phyloP scores from a whole-genome alignment of 2,888 invertebrate genomes.

The Seira ritae region DNA sequence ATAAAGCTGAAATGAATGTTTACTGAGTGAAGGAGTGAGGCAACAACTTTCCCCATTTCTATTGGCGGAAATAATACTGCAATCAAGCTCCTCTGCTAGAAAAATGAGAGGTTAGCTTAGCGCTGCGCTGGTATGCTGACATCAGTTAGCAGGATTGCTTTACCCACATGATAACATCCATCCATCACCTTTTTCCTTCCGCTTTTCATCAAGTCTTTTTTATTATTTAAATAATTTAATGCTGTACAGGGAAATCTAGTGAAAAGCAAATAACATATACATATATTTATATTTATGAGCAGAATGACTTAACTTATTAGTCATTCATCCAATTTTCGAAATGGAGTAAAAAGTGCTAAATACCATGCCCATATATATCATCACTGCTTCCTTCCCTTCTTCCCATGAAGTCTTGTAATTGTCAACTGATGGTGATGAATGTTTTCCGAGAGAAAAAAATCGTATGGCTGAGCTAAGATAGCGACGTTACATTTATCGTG shows the following conservation, averaged over 20 bases:
- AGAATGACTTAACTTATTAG: neutral
- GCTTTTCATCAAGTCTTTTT: constrained; percentile 7
- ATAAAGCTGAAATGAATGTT: too few species aligned
- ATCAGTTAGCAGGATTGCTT: neutral
- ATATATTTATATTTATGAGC: too few species aligned
- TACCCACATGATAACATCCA: neutral
- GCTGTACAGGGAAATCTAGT: too few species aligned
- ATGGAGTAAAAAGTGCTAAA: neutral
- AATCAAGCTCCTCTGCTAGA: too few species aligned
- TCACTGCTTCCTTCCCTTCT: neutral
- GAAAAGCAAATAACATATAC: too few species aligned
- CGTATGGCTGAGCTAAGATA: neutral
- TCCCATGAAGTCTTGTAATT: constrained; percentile 40
- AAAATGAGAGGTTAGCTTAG: too few species aligned
- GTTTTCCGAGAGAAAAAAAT: constrained; percentile 27
- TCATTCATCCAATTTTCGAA: neutral
- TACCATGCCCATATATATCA: neutral
- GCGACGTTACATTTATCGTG: neutral
- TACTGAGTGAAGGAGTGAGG: too few species aligned
- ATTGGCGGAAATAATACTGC: too few species aligned
- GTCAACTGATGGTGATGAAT: constrained; percentile 34
- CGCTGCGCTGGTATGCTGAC: neutral
- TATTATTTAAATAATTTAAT: neutral
- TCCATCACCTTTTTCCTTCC: constrained; percentile 8
- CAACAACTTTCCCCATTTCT: too few species aligned